Evolutionary conservation across 2,888 invertebrate genomes (phyloP).

Genomic region (Neoitamus cyanurus): DNA sequence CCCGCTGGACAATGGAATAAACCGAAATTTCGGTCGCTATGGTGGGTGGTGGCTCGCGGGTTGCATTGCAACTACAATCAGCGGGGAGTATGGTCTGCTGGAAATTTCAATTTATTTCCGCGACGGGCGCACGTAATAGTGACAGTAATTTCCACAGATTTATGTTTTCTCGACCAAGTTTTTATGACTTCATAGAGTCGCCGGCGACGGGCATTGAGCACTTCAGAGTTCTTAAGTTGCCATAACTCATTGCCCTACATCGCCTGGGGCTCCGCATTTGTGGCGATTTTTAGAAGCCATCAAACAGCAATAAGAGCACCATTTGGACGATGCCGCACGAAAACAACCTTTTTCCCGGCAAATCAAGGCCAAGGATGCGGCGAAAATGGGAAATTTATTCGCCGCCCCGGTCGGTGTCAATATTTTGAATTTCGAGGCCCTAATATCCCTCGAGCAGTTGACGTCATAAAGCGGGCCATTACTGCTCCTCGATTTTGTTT

Average conservation of each 20-base stretch:
- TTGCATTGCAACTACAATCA: background rate
- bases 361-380: conserved; percentile 37
- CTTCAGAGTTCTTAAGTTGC: background rate
- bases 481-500: conserved; percentile 54
- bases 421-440: conserved; percentile 15
- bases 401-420: background rate
- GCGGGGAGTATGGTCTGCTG: background rate
- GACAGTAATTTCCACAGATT: background rate
- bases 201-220: background rate
- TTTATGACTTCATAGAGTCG: background rate
- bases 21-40: background rate
- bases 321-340: background rate
- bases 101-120: background rate
- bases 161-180: background rate
- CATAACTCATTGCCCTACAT: background rate
- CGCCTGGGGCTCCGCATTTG: background rate
- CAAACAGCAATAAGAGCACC: conserved; percentile 33
- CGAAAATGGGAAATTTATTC: conserved; percentile 13
- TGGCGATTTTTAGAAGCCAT: conserved; percentile 6
- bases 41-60: background rate
- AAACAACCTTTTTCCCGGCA: background rate
- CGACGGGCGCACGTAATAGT: background rate
- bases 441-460: conserved; percentile 19
- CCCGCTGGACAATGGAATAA: background rate
- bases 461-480: conserved; percentile 52